Percentiles rank a stretch among this genome's conserved stretches.
Conservation (phyloP, 2,888 invertebrate species). For the Vanessa cardui region DNA sequence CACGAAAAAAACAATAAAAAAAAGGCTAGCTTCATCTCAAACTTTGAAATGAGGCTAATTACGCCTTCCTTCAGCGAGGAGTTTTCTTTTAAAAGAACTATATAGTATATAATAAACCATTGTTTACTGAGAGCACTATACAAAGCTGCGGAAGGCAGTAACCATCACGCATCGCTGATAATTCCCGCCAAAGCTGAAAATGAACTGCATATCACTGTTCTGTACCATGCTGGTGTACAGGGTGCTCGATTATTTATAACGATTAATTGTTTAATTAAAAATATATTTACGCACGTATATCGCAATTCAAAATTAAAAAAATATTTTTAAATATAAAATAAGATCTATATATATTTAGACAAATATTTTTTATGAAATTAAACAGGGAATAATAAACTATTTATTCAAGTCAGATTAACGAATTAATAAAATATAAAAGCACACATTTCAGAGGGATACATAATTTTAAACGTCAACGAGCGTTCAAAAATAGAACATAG, state of each 20-base stretch:
- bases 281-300: too few species aligned
- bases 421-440: too few species aligned
- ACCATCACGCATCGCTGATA: conserved; percentile 61
- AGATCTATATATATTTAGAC: too few species aligned
- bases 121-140: conserved; percentile 35
- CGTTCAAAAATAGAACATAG: too few species aligned
- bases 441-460: too few species aligned
- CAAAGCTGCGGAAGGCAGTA: conserved; percentile 41
- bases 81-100: conserved; percentile 40
- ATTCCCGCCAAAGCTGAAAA: conserved; percentile 61
- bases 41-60: conserved; percentile 42
- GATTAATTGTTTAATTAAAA: too few species aligned
- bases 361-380: too few species aligned
- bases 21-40: conserved; percentile 26
- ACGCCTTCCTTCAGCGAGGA: conserved; percentile 37
- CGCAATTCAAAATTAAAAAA: too few species aligned
- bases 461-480: too few species aligned
- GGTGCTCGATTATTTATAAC: conserved; percentile 25
- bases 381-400: too few species aligned
- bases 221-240: conserved; percentile 42
- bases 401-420: too few species aligned
- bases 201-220: conserved; percentile 64
- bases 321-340: too few species aligned
- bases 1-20: conserved; percentile 19
- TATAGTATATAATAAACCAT: conserved; percentile 40